Evolutionary conservation across 2,888 invertebrate genomes (phyloP), one percentile per base, ranked within the genome.

Genomic region (Hyppa rectilinea): DNA sequence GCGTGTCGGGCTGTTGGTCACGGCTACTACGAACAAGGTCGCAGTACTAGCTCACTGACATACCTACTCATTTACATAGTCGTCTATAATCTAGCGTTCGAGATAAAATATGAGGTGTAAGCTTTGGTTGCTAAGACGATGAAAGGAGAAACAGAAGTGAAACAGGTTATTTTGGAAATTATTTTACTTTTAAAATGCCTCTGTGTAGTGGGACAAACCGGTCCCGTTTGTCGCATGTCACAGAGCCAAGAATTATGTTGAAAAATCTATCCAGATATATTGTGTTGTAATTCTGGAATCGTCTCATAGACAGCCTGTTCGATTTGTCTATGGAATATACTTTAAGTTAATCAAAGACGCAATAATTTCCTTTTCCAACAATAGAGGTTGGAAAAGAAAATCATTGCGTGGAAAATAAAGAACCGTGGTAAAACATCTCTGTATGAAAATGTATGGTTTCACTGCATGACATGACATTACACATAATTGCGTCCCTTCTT

Each of bases 61-160:
- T 61, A 47, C 26, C 53, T 2, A 2, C 34, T 59, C 12, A 75
- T 75, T 78, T 72, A 60, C 79, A 78, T 72, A 75, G 72, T 53
- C 52, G 71, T 38, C 47, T 17, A n/a, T 55, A 38, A 49, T 26
- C 36, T 70, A 55, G 53, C 36, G 45, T 40, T 17, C 12, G 4
- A 49, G 36, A 45, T 68, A 59, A 53, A 45, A 31, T 53, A 59
- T 60, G 49, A 69, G 38, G 3, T 29, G n/a, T 66, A 47, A 23
- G 29, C 26, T 43, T 20, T 6, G 12, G 20, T 52, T 36, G 59
- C 36, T 43, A 55, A n/a, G 31, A 58, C 56, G 26, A 52, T 52
- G 76, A 76, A 76, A 72, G 72, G 76, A 52, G 50, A 58, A 34
- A 50, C 43, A 26, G 43, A 67, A 52, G 50, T 31, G 26, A 52